Evolutionary conservation across 1,140 invertebrate genomes (phyloP).

Genomic region (Penaeus chinensis): DNA sequence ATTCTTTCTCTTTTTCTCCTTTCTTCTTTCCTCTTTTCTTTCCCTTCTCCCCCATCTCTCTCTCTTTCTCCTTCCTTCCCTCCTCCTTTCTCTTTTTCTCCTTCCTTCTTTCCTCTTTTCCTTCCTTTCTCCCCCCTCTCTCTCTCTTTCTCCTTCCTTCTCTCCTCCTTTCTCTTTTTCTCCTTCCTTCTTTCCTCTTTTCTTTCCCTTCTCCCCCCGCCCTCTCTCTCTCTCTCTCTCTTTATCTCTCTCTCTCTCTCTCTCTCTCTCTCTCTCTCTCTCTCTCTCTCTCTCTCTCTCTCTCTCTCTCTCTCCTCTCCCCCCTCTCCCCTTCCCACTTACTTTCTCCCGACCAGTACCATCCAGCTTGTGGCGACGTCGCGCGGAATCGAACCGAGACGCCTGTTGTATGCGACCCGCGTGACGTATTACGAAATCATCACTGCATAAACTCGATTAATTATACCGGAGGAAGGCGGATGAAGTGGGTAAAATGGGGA

Average conservation of each 20-base stretch:
- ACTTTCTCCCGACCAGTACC: not conserved
- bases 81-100: too few species aligned
- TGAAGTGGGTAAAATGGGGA: not conserved
- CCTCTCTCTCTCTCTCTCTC: not conserved
- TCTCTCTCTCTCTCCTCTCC: not conserved
- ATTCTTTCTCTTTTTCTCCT: not conserved
- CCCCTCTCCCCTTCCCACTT: not conserved
- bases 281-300: not conserved
- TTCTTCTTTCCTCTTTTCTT: not conserved
- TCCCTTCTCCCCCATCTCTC: not conserved
- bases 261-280: not conserved
- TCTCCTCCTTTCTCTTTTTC: too few species aligned
- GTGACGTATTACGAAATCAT: conserved; percentile 13
- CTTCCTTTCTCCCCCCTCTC: not conserved
- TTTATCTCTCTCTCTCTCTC: not conserved
- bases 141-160: too few species aligned
- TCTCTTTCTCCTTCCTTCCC: not conserved
- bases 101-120: too few species aligned
- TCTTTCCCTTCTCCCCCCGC: too few species aligned
- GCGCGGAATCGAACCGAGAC: too few species aligned
- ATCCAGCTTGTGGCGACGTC: too few species aligned
- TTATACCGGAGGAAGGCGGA: not conserved
- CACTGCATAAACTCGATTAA: conserved; percentile 21
- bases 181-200: too few species aligned
- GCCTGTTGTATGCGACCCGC: too few species aligned